These are phyloP conservation scores for Momotus momota DNA, from an alignment of 2,797 vertebrate genomes.

Conservation along the genomic window DNA sequence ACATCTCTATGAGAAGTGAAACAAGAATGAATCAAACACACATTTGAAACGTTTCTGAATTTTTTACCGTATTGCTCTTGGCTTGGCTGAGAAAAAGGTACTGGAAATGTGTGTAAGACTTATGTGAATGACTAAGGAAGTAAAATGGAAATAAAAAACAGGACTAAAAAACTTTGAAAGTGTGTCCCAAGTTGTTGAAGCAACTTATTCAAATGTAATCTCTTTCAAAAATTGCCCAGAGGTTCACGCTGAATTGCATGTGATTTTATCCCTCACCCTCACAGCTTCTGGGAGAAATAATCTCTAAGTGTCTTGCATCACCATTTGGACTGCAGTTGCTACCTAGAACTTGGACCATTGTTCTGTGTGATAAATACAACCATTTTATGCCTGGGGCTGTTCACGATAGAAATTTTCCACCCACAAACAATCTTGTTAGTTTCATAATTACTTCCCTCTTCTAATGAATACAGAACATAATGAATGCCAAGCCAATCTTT, in stretches of 20 bases:
- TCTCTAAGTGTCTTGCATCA: neutral
- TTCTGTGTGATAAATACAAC: conserved; percentile 13
- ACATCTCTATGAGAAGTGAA: neutral
- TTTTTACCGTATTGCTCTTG: neutral
- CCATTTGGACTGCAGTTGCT: rapidly evolving
- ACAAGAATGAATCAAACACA: neutral
- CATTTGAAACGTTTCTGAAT: neutral
- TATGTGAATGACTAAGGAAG: neutral
- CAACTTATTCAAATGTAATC: neutral
- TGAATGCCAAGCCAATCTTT: conserved; percentile 26
- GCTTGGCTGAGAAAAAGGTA: neutral
- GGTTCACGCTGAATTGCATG: neutral
- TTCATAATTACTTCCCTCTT: conserved; percentile 40
- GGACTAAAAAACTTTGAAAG: neutral
- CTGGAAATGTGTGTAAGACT: neutral
- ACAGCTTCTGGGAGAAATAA: neutral
- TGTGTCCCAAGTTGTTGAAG: neutral
- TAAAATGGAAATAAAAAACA: neutral
- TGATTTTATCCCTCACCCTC: neutral
- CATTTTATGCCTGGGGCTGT: neutral
- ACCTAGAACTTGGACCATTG: conserved; percentile 9
- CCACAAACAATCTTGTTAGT: conserved; percentile 28
- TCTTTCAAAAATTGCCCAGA: neutral
- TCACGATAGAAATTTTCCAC: conserved; percentile 7
- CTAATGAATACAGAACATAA: conserved; percentile 21